phyloP scores from a whole-genome alignment of 1,140 invertebrate species.

The Apocrypta bakeri region DNA sequence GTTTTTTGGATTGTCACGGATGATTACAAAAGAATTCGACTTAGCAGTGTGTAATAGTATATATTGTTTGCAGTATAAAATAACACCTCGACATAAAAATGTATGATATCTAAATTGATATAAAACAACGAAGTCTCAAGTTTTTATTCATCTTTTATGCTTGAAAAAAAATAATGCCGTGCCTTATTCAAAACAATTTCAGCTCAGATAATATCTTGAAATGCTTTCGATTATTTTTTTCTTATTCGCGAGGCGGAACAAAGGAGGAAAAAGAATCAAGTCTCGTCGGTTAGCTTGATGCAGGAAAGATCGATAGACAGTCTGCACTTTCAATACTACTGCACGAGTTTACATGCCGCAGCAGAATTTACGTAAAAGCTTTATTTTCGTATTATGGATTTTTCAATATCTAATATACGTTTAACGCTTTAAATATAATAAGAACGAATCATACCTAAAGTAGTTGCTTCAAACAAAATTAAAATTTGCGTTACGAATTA shows the following conservation, averaged over 20 bases:
- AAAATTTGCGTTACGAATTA: too few species aligned
- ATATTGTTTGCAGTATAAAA: not conserved
- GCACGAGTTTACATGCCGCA: not conserved
- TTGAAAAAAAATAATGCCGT: conserved; percentile 4
- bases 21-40: too few species aligned
- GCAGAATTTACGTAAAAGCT: not conserved
- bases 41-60: too few species aligned
- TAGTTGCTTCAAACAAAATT: too few species aligned
- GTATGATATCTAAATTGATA: too few species aligned
- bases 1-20: too few species aligned
- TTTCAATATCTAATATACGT: too few species aligned
- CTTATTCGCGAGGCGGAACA: conserved; percentile 7
- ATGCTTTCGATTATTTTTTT: conserved; percentile 1
- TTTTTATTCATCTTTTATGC: too few species aligned
- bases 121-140: too few species aligned
- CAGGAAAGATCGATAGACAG: not conserved
- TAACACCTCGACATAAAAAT: not conserved
- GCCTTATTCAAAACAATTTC: not conserved
- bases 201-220: not conserved
- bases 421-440: too few species aligned
- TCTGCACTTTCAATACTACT: not conserved
- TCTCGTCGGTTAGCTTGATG: not conserved
- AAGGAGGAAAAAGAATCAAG: not conserved
- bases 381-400: not conserved
- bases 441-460: too few species aligned